phyloP scores from a whole-genome alignment of 1,140 invertebrate species.

The Venustaconcha ellipsiformis region DNA sequence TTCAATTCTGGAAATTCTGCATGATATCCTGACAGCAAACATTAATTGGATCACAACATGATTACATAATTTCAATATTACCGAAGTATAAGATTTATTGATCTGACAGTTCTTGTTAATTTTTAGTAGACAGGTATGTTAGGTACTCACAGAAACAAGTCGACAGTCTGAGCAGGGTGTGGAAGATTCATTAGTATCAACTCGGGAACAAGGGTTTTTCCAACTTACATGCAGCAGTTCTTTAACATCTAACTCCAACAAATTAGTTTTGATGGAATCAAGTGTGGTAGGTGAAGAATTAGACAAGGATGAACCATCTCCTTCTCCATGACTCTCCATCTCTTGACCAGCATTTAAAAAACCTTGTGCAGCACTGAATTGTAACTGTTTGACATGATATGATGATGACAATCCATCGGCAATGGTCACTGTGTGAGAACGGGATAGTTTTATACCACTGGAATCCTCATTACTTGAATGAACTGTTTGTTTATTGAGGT shows the following conservation, averaged over 20 bases:
- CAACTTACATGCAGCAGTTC: constrained; percentile 62
- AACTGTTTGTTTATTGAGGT: too few relatives aligned
- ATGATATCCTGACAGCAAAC: too few relatives aligned
- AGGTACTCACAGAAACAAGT: constrained; percentile 54
- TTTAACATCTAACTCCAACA: constrained; percentile 44
- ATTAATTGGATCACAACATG: too few relatives aligned
- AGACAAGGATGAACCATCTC: background rate
- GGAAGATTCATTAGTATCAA: constrained; percentile 32
- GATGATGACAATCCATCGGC: background rate
- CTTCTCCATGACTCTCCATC: background rate
- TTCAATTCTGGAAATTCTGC: too few relatives aligned
- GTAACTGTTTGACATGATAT: background rate
- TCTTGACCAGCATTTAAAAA: background rate
- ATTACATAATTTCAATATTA: too few relatives aligned
- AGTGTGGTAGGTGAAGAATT: constrained; percentile 1
- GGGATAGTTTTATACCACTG: too few relatives aligned
- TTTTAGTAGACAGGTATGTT: constrained; percentile 1
- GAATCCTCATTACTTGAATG: too few relatives aligned
- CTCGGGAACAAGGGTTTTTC: constrained; percentile 38
- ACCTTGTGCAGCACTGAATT: background rate
- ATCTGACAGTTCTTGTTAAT: background rate
- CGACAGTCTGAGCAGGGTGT: constrained; percentile 48
- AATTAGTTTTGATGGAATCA: constrained; percentile 30
- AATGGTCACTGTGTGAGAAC: too few relatives aligned
- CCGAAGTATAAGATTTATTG: too few relatives aligned